These are phyloP conservation scores for Rhamphomyia laevipes DNA, from an alignment of 2,888 invertebrate genomes.

Conservation along the genomic window DNA sequence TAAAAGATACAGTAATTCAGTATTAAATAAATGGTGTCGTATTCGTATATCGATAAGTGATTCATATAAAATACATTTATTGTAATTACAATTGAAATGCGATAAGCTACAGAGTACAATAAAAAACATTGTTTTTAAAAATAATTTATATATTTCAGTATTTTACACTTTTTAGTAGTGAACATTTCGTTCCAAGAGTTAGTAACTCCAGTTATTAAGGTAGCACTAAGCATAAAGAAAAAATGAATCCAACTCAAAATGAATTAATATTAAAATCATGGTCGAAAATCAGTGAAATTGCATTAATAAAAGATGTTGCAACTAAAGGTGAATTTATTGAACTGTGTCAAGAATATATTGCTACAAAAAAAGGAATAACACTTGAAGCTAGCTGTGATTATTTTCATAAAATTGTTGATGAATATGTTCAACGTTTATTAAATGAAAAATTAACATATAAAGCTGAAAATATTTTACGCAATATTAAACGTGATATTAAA, in stretches of 20 bases:
- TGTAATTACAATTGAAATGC: no score
- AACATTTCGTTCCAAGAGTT: no score
- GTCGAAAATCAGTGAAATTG: constrained; percentile 29
- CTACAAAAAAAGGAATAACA: constrained; percentile 20
- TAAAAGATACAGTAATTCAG: no score
- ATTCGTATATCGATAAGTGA: no score
- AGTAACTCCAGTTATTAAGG: no score
- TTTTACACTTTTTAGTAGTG: no score
- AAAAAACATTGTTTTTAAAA: no score
- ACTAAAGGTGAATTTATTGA: constrained; percentile 36
- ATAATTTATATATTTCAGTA: no score
- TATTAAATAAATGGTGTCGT: no score
- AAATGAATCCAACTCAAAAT: constrained; percentile 22
- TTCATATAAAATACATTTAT: no score
- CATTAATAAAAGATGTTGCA: constrained; percentile 31
- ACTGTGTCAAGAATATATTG: constrained; percentile 31
- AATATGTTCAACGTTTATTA: constrained; percentile 30
- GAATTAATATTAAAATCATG: constrained; percentile 32
- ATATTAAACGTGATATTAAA: constrained; percentile 30
- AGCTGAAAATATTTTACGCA: constrained; percentile 27
- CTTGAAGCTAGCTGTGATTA: constrained; percentile 23
- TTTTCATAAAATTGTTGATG: constrained; percentile 32
- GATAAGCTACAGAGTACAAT: no score
- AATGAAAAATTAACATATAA: constrained; percentile 31
- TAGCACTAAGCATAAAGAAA: no score